Evolutionary conservation across 2,888 invertebrate species (phyloP), one percentile per base, ranked within the genome.

Genomic region (Trachelus iudaicus): DNA sequence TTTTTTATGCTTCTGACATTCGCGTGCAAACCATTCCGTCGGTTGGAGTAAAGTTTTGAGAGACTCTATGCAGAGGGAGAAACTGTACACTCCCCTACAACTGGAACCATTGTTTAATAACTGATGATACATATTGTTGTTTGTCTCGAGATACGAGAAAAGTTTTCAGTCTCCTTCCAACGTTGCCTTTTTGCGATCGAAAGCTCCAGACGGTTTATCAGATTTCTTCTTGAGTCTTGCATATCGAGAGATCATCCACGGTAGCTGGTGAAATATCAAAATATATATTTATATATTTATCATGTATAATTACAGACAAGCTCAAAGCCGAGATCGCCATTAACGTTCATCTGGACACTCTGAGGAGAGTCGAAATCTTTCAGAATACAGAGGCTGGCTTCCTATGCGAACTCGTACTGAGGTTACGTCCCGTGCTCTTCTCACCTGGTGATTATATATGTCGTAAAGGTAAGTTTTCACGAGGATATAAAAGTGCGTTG

Each of bases 381-480:
- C 99, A 99, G 94, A 98, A 99, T 93, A 99, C 99, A 76, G 99
- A 99, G 93, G 99, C 99, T 81, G 99, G 99, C 79, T 99, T 99
- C 94, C 95, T 99, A 83, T 98, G 99, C 92, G 99, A 99, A 93
- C 94, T 99, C 89, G 99, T 99, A 87, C 94, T 99, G 83, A 94
- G 98, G 92, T 94, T 99, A 84, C 94, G 98, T 87, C 99, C 99
- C 76, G 98, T 99, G 76, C 95, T 99, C 83, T 99, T 99, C 93
- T 98, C 98, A 86, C 99, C 99, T 35, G 98, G 99, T 79, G 99
- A 99, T 93, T 99, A 97, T 93, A 99, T 99, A 91, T 99, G 99
- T 93, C 95, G 98, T 88, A 99, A 99, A 96, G 99, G 99, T 99
- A 93, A 92, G 34, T 33, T 9, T 69, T 30, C 56, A 56, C 23